Conservation (phyloP, 2,888 invertebrate species). For the Tetranychus piercei region DNA sequence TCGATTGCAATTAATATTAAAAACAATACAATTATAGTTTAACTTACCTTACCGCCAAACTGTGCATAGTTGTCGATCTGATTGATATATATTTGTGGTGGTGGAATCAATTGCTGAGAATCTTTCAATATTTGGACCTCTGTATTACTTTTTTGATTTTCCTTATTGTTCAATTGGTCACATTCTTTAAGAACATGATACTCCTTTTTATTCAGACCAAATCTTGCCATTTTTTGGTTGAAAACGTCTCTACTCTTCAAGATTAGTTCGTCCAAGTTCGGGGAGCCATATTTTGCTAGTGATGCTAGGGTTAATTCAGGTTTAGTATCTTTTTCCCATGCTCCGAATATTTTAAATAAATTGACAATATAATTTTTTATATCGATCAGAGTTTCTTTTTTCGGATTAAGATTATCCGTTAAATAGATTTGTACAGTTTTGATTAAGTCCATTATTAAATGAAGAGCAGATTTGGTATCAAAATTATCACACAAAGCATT, state of each 20-base stretch:
- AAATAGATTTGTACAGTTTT: conserved; percentile 71
- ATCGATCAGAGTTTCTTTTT: conserved; percentile 51
- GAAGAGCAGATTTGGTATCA: conserved; percentile 69
- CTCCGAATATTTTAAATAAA: conserved; percentile 42
- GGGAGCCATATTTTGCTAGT: conserved; percentile 5
- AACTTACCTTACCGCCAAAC: conserved; percentile 55
- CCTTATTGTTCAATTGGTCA: conserved; percentile 64
- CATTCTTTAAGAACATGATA: conserved; percentile 38
- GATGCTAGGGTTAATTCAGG: conserved; percentile 22
- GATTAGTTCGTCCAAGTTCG: conserved; percentile 27
- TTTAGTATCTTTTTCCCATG: conserved; percentile 29
- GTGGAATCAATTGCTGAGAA: conserved; percentile 60
- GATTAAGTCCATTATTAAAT: conserved; percentile 63
- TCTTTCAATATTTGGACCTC: conserved; percentile 61
- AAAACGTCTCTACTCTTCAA: conserved; percentile 52
- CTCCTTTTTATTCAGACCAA: conserved; percentile 15
- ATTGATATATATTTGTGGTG: conserved; percentile 57
- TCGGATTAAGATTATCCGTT: conserved; percentile 41
- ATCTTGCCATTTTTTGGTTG: conserved; percentile 46
- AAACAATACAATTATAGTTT: not conserved
- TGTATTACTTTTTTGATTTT: conserved; percentile 46
- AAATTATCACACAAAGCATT: conserved; percentile 71
- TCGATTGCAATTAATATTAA: too few species aligned
- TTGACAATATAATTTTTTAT: conserved; percentile 64
- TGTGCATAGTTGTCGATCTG: conserved; percentile 77